These are phyloP conservation scores for Dicrostonyx torquatus DNA, from an alignment of 2,797 vertebrate genomes.

Conservation along the genomic window DNA sequence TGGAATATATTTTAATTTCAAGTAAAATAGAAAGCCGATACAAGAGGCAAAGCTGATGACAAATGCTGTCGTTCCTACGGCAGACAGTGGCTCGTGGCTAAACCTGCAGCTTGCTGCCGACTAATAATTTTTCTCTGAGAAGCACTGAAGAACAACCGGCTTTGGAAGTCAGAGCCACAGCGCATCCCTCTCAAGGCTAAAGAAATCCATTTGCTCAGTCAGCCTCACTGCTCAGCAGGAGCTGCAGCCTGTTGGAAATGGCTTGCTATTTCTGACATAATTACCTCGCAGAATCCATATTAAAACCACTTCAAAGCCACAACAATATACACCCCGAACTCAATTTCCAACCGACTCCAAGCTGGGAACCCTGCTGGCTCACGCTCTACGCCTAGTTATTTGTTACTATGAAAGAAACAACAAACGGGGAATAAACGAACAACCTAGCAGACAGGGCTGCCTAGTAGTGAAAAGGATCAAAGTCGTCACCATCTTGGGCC, in stretches of 20 bases:
- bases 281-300: constrained; percentile 72
- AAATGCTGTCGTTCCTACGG: not conserved
- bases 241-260: constrained; percentile 60
- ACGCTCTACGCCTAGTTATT: constrained; percentile 61
- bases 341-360: constrained; percentile 71
- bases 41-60: not conserved
- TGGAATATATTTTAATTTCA: constrained; percentile 46
- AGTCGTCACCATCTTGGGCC: not conserved
- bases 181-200: constrained; percentile 61
- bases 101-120: constrained; percentile 15
- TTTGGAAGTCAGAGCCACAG: constrained; percentile 55
- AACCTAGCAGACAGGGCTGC: not conserved
- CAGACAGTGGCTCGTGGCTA: not conserved
- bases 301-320: constrained; percentile 78
- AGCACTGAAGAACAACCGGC: not conserved
- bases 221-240: constrained; percentile 62
- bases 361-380: constrained; percentile 67
- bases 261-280: constrained; percentile 73
- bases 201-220: constrained; percentile 72
- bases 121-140: constrained; percentile 47
- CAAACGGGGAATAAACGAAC: not conserved
- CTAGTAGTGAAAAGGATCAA: constrained; percentile 58
- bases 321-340: constrained; percentile 68
- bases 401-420: constrained; percentile 54
- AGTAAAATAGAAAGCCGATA: constrained; percentile 19